Conservation (phyloP, 2,888 invertebrate genomes). For the Folsomia candida region DNA sequence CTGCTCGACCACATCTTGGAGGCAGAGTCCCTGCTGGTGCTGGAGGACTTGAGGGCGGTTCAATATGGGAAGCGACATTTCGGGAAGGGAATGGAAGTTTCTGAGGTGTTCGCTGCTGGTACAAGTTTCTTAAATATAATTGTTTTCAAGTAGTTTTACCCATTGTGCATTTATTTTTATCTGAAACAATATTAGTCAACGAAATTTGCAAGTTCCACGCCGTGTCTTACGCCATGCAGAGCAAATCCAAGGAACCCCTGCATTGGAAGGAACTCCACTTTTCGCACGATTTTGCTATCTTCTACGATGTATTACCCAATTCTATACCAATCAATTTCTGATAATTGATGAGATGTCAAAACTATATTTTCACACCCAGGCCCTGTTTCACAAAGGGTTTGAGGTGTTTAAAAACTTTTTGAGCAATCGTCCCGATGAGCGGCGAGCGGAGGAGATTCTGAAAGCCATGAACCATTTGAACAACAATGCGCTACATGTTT, state of each 20-base stretch:
- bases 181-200: no score
- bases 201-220: constrained; percentile 50
- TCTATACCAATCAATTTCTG: no score
- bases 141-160: no score
- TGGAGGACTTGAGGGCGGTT: constrained; percentile 50
- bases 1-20: constrained; percentile 40
- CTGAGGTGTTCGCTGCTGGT: constrained; percentile 47
- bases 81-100: constrained; percentile 45
- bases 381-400: constrained; percentile 12
- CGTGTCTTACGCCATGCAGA: constrained; percentile 44
- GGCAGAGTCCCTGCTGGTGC: constrained; percentile 51
- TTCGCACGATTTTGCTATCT: constrained; percentile 3
- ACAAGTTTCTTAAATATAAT: constrained; percentile 30
- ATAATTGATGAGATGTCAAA: no score
- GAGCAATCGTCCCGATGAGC: neutral
- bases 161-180: no score
- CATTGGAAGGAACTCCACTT: constrained; percentile 16
- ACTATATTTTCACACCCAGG: no score
- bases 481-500: neutral
- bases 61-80: constrained; percentile 50
- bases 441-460: neutral
- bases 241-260: constrained; percentile 24
- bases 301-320: no score
- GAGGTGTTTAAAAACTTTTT: constrained; percentile 14
- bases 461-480: constrained; percentile 1